phyloP scores from a whole-genome alignment of 2,888 invertebrate genomes.

The Patella ulyssiponensis region DNA sequence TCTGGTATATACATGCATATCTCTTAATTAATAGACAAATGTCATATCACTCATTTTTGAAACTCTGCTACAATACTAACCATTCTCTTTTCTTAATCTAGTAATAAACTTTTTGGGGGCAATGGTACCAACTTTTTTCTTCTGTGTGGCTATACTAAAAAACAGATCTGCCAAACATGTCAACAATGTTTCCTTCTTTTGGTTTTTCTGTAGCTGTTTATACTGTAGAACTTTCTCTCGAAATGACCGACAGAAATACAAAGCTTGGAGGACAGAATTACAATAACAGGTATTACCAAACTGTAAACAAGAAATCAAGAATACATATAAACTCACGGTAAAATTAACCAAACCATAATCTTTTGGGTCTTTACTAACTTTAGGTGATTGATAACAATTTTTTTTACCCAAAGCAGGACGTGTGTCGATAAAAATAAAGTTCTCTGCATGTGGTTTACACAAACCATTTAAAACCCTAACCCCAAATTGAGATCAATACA shows the following conservation, averaged over 20 bases:
- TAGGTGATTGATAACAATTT: too few relatives aligned
- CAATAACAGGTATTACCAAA: conserved; percentile 99
- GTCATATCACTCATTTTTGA: neutral
- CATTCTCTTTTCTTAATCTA: conserved; percentile 97
- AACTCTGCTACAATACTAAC: conserved; percentile 73
- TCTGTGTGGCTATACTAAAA: conserved; percentile 99
- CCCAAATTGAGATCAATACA: too few relatives aligned
- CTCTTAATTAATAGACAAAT: too few relatives aligned
- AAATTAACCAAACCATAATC: too few relatives aligned
- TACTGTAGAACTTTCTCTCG: conserved; percentile 98
- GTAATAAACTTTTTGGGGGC: conserved; percentile 99
- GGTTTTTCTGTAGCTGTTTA: conserved; percentile 77
- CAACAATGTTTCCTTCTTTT: conserved; percentile 91
- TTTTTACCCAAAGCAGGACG: too few relatives aligned
- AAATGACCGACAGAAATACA: conserved; percentile 99
- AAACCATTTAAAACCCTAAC: too few relatives aligned
- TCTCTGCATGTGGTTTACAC: too few relatives aligned
- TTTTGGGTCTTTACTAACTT: too few relatives aligned
- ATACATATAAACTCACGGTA: too few relatives aligned
- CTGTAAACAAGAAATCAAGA: conserved; percentile 62
- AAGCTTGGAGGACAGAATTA: conserved; percentile 98
- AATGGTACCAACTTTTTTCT: conserved; percentile 98
- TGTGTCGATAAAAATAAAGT: neutral
- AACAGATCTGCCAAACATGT: conserved; percentile 99
- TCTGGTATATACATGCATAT: too few relatives aligned